Base-by-base conservation (phyloP, 2,113 vertebrate species). In the Phrynosoma blainvillii region DNA sequence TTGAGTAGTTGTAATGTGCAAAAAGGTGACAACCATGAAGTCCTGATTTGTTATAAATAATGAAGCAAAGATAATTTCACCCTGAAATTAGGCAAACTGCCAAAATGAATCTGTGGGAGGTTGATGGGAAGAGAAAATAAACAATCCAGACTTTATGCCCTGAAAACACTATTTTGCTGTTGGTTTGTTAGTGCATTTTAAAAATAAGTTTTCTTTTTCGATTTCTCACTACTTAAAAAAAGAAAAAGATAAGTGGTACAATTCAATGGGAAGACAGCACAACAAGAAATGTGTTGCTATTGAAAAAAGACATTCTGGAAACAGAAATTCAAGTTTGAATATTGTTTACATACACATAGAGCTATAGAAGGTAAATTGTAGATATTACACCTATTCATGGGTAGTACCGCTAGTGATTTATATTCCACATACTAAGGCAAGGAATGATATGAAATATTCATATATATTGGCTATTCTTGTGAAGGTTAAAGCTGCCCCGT, bases 221-320 rank as follows among this genome's bases (percentile, higher is more conserved):
- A 14, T 36, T 21, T 36, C n/a, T 81, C 32, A 32, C 32, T 81
- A 12, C 40, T 13, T 83, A 70, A 70, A 70, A 83, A 70, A 2
- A n/a, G 27, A 83, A 70, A 2, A n/a, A 30, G 40, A 14, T 0
- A n/a, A 82, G 86, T 36, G 84, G 82, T 79, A 5, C 20, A 23
- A 47, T 8, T 16, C 13, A 62, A 16, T 18, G 59, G 18, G 59
- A 62, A 62, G 59, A 16, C 59, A 62, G 8, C 21, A 40, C 1
- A 13, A 13, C 25, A 2, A 47, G 66, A 59, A 89, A 86, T 42
- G 54, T 47, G 62, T 90, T 3, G 23, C 84, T 89, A 93, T 87
- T 95, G 68, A 79, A 86, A 91, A 93, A 93, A 93, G 93, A 92
- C 93, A 62, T 95, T 92, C 91, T 96, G 13, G 13, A 62, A 62